Percentiles rank a stretch among this genome's conserved stretches.
Evolutionary conservation across 2,113 vertebrate species (phyloP).

Genomic region (Petroica traversi): DNA sequence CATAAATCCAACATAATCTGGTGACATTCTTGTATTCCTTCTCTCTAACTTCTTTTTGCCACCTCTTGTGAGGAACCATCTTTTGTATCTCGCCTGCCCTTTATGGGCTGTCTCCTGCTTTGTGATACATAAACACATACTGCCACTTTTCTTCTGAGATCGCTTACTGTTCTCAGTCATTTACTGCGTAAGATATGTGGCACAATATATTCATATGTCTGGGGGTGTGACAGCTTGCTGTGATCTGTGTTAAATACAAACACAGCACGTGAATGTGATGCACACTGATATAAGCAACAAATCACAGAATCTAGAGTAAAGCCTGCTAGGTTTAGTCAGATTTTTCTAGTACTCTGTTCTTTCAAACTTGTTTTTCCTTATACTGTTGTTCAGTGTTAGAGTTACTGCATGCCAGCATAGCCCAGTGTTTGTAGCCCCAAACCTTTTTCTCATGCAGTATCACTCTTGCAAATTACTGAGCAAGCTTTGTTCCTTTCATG

Average conservation of each 20-base stretch:
- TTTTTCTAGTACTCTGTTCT: background rate
- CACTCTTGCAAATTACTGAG: background rate
- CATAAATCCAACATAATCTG: slow-evolving; percentile 49
- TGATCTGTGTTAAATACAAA: slow-evolving; percentile 44
- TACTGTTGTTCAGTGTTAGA: background rate
- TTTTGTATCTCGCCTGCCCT: background rate
- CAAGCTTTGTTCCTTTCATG: background rate
- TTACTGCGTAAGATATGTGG: background rate
- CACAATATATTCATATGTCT: slow-evolving; percentile 2
- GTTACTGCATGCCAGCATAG: background rate
- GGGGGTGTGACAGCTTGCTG: background rate
- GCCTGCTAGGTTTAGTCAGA: background rate
- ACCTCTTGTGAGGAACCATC: slow-evolving; percentile 27
- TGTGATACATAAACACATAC: slow-evolving; percentile 26
- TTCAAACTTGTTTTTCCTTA: background rate
- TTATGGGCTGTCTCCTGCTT: slow-evolving; percentile 30
- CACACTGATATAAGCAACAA: background rate
- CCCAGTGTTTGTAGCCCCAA: background rate
- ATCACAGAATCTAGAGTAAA: background rate
- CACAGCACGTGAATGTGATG: background rate
- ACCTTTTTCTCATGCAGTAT: background rate
- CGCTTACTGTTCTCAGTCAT: slow-evolving; percentile 30
- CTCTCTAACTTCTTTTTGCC: slow-evolving; percentile 7
- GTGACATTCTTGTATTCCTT: slow-evolving; percentile 26
- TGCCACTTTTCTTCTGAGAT: slow-evolving; percentile 42